Base-by-base conservation (phyloP, 2,888 invertebrate genomes). In the Papilio elwesi region DNA sequence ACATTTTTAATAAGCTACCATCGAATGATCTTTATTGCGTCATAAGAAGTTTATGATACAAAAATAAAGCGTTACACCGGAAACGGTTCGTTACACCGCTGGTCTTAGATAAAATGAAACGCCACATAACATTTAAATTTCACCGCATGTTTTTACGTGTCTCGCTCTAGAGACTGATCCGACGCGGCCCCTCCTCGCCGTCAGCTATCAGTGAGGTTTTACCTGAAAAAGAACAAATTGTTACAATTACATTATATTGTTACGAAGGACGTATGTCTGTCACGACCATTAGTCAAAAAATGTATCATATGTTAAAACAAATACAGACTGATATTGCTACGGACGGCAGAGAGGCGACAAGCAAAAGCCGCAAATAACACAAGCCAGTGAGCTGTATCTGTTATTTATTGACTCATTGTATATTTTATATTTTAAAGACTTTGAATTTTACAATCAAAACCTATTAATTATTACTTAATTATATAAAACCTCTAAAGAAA, bases 181-280 rank as follows among this genome's bases (percentile, higher is more conserved):
- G 74, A 74, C 68, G 75, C 75, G 76, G 73, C 75, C 70, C 70
- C 77, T 73, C 76, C 74, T 75, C 81, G 85, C 86, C 86, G 86
- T 87, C 86, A 83, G 81, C 84, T 81, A 86, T 92, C 88, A 93
- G 84, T 92, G 92, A 80, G 92, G 93, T 84, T 93, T 92, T 85
- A 93, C 91, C 92, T 92, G 85, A 11, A 76, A 71, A 76, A 76
- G 74, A 78, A 74, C 13, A 76, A 10, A 57, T 53, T 49, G 26
- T 36, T 66, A 62, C 15, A n/a, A 62, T 62, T 38, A 43, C 6
- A 15, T 52, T 52, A 15, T 52, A 52, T 52, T 15, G 38, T 15
- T 59, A 43, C n/a, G 43, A 1, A n/a, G n/a, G 12, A 26, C 26
- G 11, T 57, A 38, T 38, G 13, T 13, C 9, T 59, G 13, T 59